A percentile compares a stretch with the other conserved stretches of the same genome.
These are phyloP conservation scores for Gastrophysa polygoni DNA, from an alignment of 2,888 invertebrate genomes.

Conservation along the genomic window DNA sequence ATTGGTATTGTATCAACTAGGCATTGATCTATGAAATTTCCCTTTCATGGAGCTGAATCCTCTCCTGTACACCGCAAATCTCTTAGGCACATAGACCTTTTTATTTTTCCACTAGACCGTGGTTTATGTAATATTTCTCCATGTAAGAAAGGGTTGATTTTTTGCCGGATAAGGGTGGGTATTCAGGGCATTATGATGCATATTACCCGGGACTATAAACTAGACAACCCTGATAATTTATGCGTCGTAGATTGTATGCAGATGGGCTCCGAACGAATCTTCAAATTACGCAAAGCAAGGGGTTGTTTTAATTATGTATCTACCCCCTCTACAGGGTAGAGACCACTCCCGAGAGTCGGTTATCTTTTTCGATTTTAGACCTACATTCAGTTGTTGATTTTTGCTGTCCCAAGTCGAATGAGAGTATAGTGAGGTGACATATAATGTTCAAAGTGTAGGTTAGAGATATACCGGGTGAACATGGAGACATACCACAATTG, in stretches of 20 bases:
- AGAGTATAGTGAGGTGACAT: conserved; percentile 4
- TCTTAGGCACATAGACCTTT: conserved; percentile 48
- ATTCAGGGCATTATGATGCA: conserved; percentile 52
- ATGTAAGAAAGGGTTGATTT: conserved; percentile 48
- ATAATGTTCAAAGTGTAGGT: conserved; percentile 7
- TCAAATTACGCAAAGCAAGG: conserved; percentile 49
- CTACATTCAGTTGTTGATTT: conserved; percentile 38
- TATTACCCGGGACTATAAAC: conserved; percentile 39
- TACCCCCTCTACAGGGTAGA: conserved; percentile 44
- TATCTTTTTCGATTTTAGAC: conserved; percentile 43
- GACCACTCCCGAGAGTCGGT: conserved; percentile 52
- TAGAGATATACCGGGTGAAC: too few species aligned
- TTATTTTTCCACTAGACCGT: conserved; percentile 61
- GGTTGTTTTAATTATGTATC: conserved; percentile 45
- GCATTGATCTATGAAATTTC: too few species aligned
- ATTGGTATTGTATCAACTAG: too few species aligned
- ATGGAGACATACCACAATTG: too few species aligned
- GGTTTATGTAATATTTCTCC: conserved; percentile 60
- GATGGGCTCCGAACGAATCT: conserved; percentile 47
- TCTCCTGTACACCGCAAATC: conserved; percentile 25
- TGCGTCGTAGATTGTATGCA: conserved; percentile 47
- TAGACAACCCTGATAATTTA: conserved; percentile 45
- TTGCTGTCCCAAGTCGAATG: conserved; percentile 22
- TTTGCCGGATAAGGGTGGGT: conserved; percentile 36
- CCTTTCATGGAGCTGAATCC: too few species aligned